Base-by-base conservation (phyloP, 2,797 vertebrate genomes). In the Brachymystax lenok region DNA sequence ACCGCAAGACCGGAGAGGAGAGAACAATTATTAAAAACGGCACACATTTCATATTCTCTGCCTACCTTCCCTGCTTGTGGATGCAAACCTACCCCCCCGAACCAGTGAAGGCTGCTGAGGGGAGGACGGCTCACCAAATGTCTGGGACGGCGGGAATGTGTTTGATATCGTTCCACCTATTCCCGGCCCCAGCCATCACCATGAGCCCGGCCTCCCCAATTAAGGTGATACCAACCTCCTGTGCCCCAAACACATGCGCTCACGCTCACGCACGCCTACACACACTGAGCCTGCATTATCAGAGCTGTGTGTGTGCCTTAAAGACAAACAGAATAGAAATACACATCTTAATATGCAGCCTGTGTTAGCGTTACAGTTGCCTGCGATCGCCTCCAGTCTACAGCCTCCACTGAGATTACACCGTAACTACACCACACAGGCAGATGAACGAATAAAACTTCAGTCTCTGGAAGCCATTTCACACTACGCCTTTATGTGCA, bases 1-100 rank as follows among this genome's bases (percentile, higher is more conserved):
- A 73, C 63, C 61, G 28, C 50, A 2, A 10, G 3, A 0, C 98
- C 99, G 83, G 64, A 69, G 56, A 63, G 12, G 77, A 12, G 28
- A 56, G 56, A 74, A 46, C 10, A 46, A 13, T 66, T 56, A 79
- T 19, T 10, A 4, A 10, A 10, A 10, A 50, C 7, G 0, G 6
- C 28, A 71, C 30, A 54, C 69, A 66, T 24, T 73, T 28, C 70
- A 19, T 46, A 3, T 40, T 33, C 40, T 10, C 3, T n/a, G 17
- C 19, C 30, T 21, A 2, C 21, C 28, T 14, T 46, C 40, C 40
- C 10, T 30, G 51, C 33, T 27, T 73, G 71, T 56, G 71, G 7
- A 28, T 28, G 46, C n/a, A 66, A 66, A 66, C 40, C 10, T 12
- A 12, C 2, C 10, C 8, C 30, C 33, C 2, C 40, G 2, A 40